Evolutionary conservation across 2,888 invertebrate species (phyloP).

Genomic region (Rotaria macrura): DNA sequence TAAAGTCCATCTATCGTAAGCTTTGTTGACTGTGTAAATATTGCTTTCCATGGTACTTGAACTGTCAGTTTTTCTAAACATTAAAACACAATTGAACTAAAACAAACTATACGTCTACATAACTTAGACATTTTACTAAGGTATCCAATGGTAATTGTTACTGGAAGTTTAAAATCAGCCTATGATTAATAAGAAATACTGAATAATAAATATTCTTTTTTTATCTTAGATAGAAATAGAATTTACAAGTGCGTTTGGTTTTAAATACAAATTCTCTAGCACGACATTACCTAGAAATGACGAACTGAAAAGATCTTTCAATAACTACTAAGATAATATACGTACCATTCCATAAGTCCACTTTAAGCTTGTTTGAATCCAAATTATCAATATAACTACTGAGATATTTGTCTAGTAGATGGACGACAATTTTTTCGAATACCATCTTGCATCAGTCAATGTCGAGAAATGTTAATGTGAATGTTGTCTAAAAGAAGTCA

Average conservation of each 20-base stretch:
- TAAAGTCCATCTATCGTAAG: slow-evolving; percentile 78
- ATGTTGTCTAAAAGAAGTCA: too few species aligned
- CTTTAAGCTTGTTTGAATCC: slow-evolving; percentile 28
- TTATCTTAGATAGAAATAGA: not conserved
- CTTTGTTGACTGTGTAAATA: slow-evolving; percentile 85
- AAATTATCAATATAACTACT: slow-evolving; percentile 32
- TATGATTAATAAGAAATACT: not conserved
- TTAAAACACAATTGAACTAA: not conserved
- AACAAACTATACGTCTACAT: not conserved
- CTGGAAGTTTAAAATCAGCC: not conserved
- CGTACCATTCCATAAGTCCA: slow-evolving; percentile 31
- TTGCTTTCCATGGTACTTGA: slow-evolving; percentile 95
- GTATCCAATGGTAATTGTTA: not conserved
- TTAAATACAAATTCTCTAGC: slow-evolving; percentile 30
- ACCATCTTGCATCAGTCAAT: slow-evolving; percentile 9
- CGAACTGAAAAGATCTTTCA: not conserved
- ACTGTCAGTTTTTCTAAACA: slow-evolving; percentile 64
- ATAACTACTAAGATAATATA: not conserved
- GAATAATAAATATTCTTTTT: not conserved
- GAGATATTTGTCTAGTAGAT: slow-evolving; percentile 29
- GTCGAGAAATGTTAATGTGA: too few species aligned
- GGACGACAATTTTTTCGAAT: slow-evolving; percentile 22
- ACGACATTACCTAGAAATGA: slow-evolving; percentile 25
- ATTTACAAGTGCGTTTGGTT: slow-evolving; percentile 25
- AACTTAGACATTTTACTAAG: not conserved